phyloP scores from a whole-genome alignment of 64 coral and sea anemone genomes.

The Actinia equina region DNA sequence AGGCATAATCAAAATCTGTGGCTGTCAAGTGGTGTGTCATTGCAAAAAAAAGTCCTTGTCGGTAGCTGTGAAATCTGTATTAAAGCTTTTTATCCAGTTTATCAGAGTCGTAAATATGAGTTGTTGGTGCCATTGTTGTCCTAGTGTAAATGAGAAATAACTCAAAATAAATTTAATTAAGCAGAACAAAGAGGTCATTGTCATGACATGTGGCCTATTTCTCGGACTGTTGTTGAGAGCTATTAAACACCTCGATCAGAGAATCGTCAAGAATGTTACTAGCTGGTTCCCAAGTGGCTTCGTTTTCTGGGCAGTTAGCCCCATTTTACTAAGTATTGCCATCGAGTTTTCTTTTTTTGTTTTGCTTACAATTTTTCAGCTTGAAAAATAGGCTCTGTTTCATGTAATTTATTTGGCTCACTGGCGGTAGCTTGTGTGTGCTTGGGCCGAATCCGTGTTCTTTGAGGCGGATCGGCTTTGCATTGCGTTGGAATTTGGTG shows the following conservation, averaged over 20 bases:
- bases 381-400: constrained; percentile 30
- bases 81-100: background rate
- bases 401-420: background rate
- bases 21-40: background rate
- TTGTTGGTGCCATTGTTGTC: background rate
- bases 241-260: constrained; percentile 14
- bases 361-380: constrained; percentile 30
- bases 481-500: too few relatives aligned
- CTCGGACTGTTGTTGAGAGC: background rate
- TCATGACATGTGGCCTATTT: background rate
- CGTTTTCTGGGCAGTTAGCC: constrained; percentile 7
- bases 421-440: background rate
- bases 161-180: background rate
- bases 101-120: background rate
- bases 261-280: constrained; percentile 31
- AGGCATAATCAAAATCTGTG: background rate
- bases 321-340: constrained; percentile 38
- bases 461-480: too few relatives aligned
- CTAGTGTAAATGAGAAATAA: background rate
- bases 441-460: background rate
- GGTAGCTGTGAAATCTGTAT: background rate
- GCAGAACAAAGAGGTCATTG: too few relatives aligned
- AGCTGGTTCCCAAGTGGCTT: constrained; percentile 42
- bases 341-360: background rate
- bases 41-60: background rate